Evolutionary conservation across 2,797 vertebrate species (phyloP), one percentile per base, ranked within the genome.

Genomic region (Sebastes diaconus): DNA sequence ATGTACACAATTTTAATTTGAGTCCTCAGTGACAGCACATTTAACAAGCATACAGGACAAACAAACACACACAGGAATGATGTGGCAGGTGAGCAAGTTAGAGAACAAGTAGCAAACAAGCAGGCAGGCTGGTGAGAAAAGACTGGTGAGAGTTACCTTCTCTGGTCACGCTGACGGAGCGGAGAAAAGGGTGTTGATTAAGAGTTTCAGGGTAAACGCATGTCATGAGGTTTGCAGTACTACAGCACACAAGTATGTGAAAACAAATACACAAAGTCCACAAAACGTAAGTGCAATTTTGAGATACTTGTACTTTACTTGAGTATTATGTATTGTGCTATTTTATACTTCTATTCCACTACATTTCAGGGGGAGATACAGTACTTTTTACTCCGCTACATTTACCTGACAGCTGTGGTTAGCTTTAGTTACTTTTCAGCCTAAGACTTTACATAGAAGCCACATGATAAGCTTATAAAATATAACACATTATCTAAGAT

Each of bases 171-270:
- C 24, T 63, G 79, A 70, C 22, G 73, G 57, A 82, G 75, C 70
- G 54, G 55, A 89, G 81, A 90, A 77, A 50, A 71, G 68, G 74
- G 84, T 42, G 83, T 87, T 86, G 80, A 91, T 90, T 88, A 88
- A 77, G 85, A 90, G 80, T 88, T 90, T 84, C 57, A 46, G 55
- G 77, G 46, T 83, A 85, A 80, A 84, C 54, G 70, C 63, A 64
- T 71, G 74, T 57, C 83, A 84, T 73, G 83, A 81, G 75, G 50
- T 42, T 59, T 58, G n/a, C 55, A 36, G 12, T 39, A 50, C n/a
- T 71, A 29, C 18, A 71, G 52, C 16, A 69, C 66, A 77, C 61
- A 69, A 13, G 27, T 46, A 59, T 55, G 54, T 57, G 50, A 52
- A 77, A 13, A 32, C 20, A 69, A 10, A 30, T 9, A 14, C 22